phyloP scores from a whole-genome alignment of 2,113 vertebrate genomes.

The Syngnathus floridae region DNA sequence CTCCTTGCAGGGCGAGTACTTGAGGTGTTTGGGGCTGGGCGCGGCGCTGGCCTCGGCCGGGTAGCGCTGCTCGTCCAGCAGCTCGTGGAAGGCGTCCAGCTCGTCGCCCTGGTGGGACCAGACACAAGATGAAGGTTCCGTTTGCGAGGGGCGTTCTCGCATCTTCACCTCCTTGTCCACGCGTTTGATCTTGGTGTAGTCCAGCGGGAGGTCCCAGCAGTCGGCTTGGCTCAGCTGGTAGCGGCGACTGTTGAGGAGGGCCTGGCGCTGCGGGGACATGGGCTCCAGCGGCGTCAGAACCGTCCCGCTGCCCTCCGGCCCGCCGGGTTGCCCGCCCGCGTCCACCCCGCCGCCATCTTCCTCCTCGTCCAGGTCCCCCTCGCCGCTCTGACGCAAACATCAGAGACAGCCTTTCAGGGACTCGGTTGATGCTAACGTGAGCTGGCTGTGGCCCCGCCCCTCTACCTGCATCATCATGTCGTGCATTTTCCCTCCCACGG shows the following conservation, averaged over 20 bases:
- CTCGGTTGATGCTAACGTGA: background rate
- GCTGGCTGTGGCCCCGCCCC: background rate
- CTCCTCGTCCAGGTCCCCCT: constrained; percentile 84
- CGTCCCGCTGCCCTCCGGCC: constrained; percentile 83
- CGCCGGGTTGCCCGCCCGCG: constrained; percentile 76
- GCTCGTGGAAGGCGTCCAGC: constrained; percentile 91
- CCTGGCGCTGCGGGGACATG: constrained; percentile 95
- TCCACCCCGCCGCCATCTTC: constrained; percentile 85
- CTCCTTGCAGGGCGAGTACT: constrained; percentile 93
- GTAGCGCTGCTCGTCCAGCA: constrained; percentile 88
- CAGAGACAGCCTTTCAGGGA: background rate
- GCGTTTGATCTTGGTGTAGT: constrained; percentile 96
- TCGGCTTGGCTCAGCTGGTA: constrained; percentile 88
- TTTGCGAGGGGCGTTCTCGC: too few relatives aligned
- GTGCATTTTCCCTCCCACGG: constrained; percentile 85
- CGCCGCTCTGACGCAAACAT: constrained; percentile 77
- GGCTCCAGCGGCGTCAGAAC: constrained; percentile 93
- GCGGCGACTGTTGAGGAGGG: constrained; percentile 85
- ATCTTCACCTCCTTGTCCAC: constrained; percentile 82
- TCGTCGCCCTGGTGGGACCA: constrained; percentile 79
- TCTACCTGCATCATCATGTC: constrained; percentile 87
- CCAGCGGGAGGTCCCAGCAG: constrained; percentile 95
- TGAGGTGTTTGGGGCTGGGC: constrained; percentile 92
- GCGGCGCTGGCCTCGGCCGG: constrained; percentile 80
- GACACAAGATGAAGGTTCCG: constrained; percentile 1